Evolutionary conservation across 2,113 vertebrate species (phyloP).

Genomic region (Paratilapia polleni): DNA sequence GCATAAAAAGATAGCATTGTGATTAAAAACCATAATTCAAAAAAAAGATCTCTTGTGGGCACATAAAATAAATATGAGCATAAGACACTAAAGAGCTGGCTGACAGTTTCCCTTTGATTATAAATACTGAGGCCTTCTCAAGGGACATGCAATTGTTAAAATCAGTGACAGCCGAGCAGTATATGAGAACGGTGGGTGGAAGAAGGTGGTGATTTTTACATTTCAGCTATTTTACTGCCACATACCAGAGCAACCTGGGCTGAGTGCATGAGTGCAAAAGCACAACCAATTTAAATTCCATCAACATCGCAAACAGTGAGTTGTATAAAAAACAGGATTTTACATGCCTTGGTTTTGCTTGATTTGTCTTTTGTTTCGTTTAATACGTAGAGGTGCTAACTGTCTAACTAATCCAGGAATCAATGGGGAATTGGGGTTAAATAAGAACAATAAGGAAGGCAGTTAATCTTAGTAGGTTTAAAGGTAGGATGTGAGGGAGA

Average conservation of each 20-base stretch:
- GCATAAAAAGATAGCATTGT: not conserved
- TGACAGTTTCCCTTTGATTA: slow-evolving; percentile 22
- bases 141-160: not conserved
- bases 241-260: not conserved
- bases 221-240: not conserved
- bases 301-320: not conserved
- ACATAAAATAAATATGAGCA: slow-evolving; percentile 12
- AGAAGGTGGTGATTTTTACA: not conserved
- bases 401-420: not conserved
- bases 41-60: not conserved
- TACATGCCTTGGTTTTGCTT: not conserved
- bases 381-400: not conserved
- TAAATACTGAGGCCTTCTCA: not conserved
- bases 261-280: not conserved
- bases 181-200: not conserved
- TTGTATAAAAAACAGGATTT: not conserved
- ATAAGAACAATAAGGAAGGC: not conserved
- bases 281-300: not conserved
- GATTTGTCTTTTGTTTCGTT: not conserved
- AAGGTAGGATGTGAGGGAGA: not conserved
- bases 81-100: not conserved
- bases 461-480: not conserved
- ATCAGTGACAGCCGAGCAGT: not conserved
- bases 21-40: slow-evolving; percentile 5
- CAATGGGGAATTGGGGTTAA: not conserved